A percentile compares a stretch with the other conserved stretches of the same genome.
These are phyloP conservation scores for Lymantria monacha DNA, from an alignment of 2,888 invertebrate species.

Conservation along the genomic window DNA sequence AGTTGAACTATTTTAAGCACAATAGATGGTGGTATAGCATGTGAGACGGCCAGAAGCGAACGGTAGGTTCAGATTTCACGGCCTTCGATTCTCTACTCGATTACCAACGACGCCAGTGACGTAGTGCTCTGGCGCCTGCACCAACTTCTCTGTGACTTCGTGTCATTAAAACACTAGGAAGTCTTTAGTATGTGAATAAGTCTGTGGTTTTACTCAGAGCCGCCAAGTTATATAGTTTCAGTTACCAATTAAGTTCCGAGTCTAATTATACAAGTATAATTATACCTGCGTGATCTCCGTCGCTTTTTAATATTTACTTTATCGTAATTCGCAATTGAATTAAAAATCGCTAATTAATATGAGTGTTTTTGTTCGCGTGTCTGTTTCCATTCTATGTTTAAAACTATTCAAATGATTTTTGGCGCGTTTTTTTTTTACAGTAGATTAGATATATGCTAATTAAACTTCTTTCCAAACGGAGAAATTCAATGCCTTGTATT, in stretches of 20 bases:
- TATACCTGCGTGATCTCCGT: no score
- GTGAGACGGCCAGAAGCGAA: constrained; percentile 61
- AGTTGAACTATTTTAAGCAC: constrained; percentile 30
- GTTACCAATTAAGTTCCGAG: constrained; percentile 27
- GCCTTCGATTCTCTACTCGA: constrained; percentile 74
- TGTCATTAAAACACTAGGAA: constrained; percentile 51
- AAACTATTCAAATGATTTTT: no score
- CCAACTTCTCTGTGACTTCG: constrained; percentile 54
- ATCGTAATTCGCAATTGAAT: no score
- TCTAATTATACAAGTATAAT: constrained; percentile 1
- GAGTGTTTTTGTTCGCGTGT: no score
- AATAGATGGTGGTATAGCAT: constrained; percentile 28
- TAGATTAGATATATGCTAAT: no score
- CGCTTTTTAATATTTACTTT: no score
- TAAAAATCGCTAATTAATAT: no score
- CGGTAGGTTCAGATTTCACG: constrained; percentile 72
- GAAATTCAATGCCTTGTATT: no score
- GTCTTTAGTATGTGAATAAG: constrained; percentile 36
- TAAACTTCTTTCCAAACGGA: no score
- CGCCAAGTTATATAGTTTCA: constrained; percentile 33
- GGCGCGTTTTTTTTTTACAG: no score
- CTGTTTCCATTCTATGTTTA: no score
- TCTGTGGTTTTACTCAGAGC: constrained; percentile 27
- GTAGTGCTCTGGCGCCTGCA: constrained; percentile 66
- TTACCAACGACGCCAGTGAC: constrained; percentile 73